Percentiles rank a stretch among this genome's conserved stretches.
Conservation (phyloP, 2,888 invertebrate species). For the Leptinotarsa juncta region DNA sequence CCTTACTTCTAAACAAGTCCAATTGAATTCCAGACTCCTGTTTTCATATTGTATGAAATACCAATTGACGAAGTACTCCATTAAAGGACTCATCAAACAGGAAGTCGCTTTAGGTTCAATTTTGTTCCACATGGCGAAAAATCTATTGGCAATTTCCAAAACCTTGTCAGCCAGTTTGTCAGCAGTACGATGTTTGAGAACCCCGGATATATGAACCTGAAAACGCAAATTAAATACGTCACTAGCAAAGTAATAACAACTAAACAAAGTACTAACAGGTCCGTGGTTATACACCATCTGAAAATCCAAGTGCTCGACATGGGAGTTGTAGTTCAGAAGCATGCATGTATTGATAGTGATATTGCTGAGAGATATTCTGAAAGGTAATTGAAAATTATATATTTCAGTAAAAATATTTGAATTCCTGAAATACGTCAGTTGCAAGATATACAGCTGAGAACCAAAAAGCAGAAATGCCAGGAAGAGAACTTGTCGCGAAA, state of each 20-base stretch:
- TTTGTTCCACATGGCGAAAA: conserved; percentile 15
- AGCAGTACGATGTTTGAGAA: conserved; percentile 4
- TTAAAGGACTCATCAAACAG: conserved; percentile 9
- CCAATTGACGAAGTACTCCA: conserved; percentile 1
- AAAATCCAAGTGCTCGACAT: neutral
- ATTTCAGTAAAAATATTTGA: neutral
- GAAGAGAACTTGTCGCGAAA: too few relatives aligned
- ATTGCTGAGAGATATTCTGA: conserved; percentile 1
- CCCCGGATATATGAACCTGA: conserved; percentile 7
- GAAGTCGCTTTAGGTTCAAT: conserved; percentile 2
- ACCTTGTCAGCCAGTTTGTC: neutral
- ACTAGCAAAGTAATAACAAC: neutral
- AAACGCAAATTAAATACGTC: neutral
- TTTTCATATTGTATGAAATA: neutral
- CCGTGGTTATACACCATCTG: neutral
- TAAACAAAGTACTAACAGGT: neutral
- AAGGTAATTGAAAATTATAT: neutral
- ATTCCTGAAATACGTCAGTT: neutral
- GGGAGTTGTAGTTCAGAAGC: neutral
- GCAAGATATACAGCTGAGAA: neutral
- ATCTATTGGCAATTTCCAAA: conserved; percentile 1
- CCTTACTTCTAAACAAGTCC: conserved; percentile 4
- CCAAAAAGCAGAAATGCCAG: too few relatives aligned
- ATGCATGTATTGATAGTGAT: conserved; percentile 6
- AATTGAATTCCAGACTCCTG: neutral